Conservation (phyloP, 2,113 vertebrate species). For the human (Homo sapiens) region DNA sequence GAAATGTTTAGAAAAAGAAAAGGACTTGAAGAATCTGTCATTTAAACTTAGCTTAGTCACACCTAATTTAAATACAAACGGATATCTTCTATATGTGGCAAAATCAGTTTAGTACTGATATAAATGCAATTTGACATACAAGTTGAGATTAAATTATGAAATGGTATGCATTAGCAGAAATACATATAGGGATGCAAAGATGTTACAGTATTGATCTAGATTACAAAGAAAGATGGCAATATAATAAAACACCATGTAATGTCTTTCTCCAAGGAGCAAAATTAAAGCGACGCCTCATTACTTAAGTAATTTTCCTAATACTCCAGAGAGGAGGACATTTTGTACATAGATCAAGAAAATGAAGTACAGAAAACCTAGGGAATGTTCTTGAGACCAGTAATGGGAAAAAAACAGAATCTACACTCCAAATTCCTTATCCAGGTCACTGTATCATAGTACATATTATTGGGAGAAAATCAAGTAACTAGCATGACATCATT, state of each 20-base stretch:
- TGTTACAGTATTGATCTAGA: conserved; percentile 52
- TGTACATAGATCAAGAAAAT: conserved; percentile 24
- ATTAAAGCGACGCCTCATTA: neutral
- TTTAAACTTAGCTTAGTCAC: neutral
- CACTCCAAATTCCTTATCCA: neutral
- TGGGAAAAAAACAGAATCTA: neutral
- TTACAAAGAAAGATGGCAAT: conserved; percentile 45
- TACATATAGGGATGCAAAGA: conserved; percentile 57
- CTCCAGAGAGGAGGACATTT: conserved; percentile 65
- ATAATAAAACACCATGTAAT: conserved; percentile 28
- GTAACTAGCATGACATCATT: neutral
- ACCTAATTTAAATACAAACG: conserved; percentile 45
- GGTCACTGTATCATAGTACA: neutral
- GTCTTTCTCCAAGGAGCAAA: conserved; percentile 67
- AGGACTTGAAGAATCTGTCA: conserved; percentile 39
- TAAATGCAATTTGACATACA: conserved; percentile 41
- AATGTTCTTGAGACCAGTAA: neutral
- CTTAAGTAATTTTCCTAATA: conserved; percentile 21
- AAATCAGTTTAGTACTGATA: conserved; percentile 52
- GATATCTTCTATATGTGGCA: conserved; percentile 23
- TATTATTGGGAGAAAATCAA: neutral
- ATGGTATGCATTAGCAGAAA: conserved; percentile 72
- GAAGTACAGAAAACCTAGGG: conserved; percentile 36
- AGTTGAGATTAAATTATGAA: conserved; percentile 69
- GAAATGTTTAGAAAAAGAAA: conserved; percentile 58